phyloP scores from a whole-genome alignment of 1,140 invertebrate genomes.

The Drosophila kikkawai region DNA sequence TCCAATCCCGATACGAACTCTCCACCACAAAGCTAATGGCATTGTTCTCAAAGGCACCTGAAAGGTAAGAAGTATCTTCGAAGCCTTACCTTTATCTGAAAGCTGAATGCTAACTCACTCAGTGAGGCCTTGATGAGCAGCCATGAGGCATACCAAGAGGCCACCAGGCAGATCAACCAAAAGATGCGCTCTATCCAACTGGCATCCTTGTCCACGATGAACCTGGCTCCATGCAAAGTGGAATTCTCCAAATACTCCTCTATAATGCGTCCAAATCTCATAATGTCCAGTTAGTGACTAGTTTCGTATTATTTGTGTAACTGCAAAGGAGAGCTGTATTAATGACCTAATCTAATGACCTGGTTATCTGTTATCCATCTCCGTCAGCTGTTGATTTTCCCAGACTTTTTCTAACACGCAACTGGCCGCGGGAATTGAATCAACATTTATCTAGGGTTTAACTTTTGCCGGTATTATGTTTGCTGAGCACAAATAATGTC shows the following conservation, averaged over 20 bases:
- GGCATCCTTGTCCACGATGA: slow-evolving; percentile 86
- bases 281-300: slow-evolving; percentile 11
- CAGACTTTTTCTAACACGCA: slow-evolving; percentile 41
- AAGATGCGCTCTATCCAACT: slow-evolving; percentile 87
- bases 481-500: slow-evolving; percentile 17
- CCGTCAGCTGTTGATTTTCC: slow-evolving; percentile 51
- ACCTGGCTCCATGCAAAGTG: slow-evolving; percentile 87
- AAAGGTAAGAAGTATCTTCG: not conserved
- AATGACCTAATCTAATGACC: slow-evolving; percentile 5
- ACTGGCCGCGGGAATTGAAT: slow-evolving; percentile 8
- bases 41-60: slow-evolving; percentile 83
- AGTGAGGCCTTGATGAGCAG: slow-evolving; percentile 87
- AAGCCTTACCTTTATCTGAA: not conserved
- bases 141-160: slow-evolving; percentile 88
- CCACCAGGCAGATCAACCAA: slow-evolving; percentile 87
- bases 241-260: slow-evolving; percentile 85
- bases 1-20: slow-evolving; percentile 89
- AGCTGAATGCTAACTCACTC: slow-evolving; percentile 51
- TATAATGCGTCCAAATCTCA: slow-evolving; percentile 59
- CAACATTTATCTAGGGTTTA: slow-evolving; percentile 44
- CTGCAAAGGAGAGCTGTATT: not conserved
- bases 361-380: slow-evolving; percentile 21
- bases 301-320: not conserved
- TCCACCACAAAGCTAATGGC: slow-evolving; percentile 90
- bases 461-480: slow-evolving; percentile 18